Evolutionary conservation across 2,113 vertebrate species (phyloP).

Genomic region (Bubo scandiacus): DNA sequence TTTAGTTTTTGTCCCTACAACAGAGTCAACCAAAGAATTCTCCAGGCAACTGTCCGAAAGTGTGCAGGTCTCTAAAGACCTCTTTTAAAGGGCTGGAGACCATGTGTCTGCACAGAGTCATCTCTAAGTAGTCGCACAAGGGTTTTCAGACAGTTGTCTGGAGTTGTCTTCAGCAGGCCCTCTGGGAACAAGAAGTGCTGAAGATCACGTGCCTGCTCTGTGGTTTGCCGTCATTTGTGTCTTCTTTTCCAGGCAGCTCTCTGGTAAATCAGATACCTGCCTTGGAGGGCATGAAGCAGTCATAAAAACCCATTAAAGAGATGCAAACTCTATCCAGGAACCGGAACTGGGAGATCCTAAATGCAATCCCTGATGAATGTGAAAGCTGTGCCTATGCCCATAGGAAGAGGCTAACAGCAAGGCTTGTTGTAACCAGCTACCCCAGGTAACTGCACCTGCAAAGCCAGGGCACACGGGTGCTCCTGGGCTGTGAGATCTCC

Average conservation of each 20-base stretch:
- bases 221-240: neutral
- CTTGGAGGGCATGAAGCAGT: neutral
- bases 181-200: neutral
- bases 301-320: neutral
- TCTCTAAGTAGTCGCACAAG: neutral
- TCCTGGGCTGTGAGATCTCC: neutral
- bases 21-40: neutral
- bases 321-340: neutral
- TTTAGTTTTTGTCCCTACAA: neutral
- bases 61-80: neutral
- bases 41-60: neutral
- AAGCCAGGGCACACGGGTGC: accelerated
- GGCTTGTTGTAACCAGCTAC: neutral
- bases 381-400: neutral
- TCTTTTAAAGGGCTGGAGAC: neutral
- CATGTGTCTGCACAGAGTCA: neutral
- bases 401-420: neutral
- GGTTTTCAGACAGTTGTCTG: neutral
- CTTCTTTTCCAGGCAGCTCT: constrained; percentile 1
- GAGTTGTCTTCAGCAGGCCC: neutral
- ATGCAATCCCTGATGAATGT: neutral
- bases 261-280: neutral
- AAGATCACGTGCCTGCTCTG: neutral
- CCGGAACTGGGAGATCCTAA: neutral
- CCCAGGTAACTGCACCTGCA: neutral